Evolutionary conservation across 2,888 invertebrate genomes (phyloP).

Genomic region (Lysandra coridon): DNA sequence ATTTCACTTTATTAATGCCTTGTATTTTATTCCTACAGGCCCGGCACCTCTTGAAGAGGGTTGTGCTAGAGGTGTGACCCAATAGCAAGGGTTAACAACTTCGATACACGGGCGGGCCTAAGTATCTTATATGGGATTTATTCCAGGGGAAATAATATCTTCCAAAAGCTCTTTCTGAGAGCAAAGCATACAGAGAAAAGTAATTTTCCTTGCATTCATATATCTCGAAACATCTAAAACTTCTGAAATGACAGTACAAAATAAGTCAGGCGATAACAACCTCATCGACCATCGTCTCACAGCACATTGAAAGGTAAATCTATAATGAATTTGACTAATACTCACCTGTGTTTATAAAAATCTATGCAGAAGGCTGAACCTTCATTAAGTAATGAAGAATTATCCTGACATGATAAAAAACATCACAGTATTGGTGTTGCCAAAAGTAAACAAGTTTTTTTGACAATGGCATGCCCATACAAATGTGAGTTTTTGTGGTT

Average conservation of each 20-base stretch:
- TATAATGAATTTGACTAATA: constrained; percentile 37
- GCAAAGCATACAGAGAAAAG: constrained; percentile 53
- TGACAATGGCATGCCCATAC: neutral
- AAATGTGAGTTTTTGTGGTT: neutral
- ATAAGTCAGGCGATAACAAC: constrained; percentile 42
- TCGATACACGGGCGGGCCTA: constrained; percentile 81
- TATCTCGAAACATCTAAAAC: constrained; percentile 55
- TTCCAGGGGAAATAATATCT: constrained; percentile 62
- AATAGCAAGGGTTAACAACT: constrained; percentile 81
- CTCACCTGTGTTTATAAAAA: constrained; percentile 13
- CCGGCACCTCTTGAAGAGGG: constrained; percentile 82
- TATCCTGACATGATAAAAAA: constrained; percentile 31
- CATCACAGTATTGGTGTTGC: neutral
- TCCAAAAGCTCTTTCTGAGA: constrained; percentile 48
- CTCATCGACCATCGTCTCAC: constrained; percentile 40
- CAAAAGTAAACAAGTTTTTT: neutral
- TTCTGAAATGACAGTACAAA: constrained; percentile 57
- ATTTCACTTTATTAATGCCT: constrained; percentile 76
- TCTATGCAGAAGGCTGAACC: neutral
- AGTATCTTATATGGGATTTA: constrained; percentile 77
- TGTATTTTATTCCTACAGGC: constrained; percentile 82
- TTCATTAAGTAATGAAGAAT: neutral
- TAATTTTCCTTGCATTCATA: constrained; percentile 45
- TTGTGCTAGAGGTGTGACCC: constrained; percentile 81
- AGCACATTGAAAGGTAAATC: constrained; percentile 45